phyloP scores from a whole-genome alignment of 2,113 vertebrate species.

The Octodon degus region DNA sequence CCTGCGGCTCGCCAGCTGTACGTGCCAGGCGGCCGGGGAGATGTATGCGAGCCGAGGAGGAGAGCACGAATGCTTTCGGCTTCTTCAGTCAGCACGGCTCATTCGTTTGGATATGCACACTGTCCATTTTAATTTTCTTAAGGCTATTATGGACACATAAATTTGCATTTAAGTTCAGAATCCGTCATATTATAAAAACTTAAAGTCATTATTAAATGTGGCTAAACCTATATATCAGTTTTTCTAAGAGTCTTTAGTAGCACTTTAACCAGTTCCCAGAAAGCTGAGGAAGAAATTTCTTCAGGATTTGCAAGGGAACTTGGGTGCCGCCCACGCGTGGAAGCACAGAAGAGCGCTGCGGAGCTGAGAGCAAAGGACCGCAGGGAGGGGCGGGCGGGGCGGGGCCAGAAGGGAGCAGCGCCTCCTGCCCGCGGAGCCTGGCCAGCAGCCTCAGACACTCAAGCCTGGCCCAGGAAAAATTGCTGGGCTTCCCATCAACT shows the following conservation, averaged over 20 bases:
- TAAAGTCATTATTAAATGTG: neutral
- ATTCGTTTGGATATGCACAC: neutral
- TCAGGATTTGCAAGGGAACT: neutral
- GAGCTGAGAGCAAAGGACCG: neutral
- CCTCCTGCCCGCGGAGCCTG: neutral
- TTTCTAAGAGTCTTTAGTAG: neutral
- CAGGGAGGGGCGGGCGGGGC: neutral
- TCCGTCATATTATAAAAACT: neutral
- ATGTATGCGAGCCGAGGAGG: neutral
- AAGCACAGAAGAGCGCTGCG: neutral
- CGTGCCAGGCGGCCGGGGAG: neutral
- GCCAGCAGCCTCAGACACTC: neutral
- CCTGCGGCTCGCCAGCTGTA: neutral
- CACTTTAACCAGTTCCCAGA: neutral
- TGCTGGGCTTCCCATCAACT: neutral
- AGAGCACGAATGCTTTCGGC: neutral
- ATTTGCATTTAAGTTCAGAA: slow-evolving; percentile 26
- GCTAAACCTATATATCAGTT: neutral
- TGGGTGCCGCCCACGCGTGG: too few relatives aligned
- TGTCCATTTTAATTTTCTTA: slow-evolving; percentile 34
- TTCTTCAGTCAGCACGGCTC: neutral
- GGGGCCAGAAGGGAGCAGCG: neutral
- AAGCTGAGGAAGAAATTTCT: neutral
- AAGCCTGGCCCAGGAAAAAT: neutral
- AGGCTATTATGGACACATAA: neutral